Conservation (phyloP, 2,888 invertebrate genomes). For the Stenodera caucasica region DNA sequence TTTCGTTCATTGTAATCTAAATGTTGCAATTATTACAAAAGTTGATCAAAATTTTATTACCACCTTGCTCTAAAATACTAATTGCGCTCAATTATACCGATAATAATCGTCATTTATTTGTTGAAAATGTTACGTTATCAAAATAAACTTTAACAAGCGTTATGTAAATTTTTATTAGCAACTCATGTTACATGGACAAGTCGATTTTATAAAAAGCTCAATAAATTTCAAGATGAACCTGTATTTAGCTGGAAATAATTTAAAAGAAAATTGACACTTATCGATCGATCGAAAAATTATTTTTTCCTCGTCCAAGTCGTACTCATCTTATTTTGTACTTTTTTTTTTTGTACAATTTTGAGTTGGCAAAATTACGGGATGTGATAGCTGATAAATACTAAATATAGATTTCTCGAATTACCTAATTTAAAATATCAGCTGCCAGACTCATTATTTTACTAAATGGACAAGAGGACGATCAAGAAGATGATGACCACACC, state of each 20-base stretch:
- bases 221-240: conserved; percentile 6
- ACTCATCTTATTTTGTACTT: not conserved
- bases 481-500: conserved; percentile 28
- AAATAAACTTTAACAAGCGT: not conserved
- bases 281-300: conserved; percentile 10
- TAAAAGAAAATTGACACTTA: conserved; percentile 16
- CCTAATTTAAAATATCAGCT: conserved; percentile 36
- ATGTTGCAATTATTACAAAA: too few species aligned
- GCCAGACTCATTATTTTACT: conserved; percentile 39
- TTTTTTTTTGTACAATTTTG: not conserved
- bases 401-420: conserved; percentile 39
- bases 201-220: not conserved
- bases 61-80: not conserved
- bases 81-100: not conserved
- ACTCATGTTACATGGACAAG: not conserved
- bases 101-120: not conserved
- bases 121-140: not conserved
- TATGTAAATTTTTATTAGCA: not conserved
- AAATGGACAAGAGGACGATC: conserved; percentile 6
- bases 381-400: conserved; percentile 29
- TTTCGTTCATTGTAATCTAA: too few species aligned
- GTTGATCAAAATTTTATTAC: not conserved
- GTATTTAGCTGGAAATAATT: not conserved
- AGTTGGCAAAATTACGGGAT: conserved; percentile 26
- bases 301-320: not conserved